Conservation (phyloP, 1,140 invertebrate species). For the Halyomorpha halys region DNA sequence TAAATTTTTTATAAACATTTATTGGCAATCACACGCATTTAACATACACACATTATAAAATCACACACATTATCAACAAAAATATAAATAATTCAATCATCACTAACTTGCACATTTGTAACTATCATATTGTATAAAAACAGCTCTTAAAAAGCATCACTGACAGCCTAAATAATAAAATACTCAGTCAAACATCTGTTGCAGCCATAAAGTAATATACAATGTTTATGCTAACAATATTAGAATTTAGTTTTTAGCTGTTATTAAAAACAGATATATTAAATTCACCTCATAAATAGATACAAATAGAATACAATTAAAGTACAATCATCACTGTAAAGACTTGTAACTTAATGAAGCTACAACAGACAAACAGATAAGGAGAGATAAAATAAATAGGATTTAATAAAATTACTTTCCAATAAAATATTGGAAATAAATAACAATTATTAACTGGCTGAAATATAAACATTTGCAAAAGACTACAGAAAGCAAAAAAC, state of each 20-base stretch:
- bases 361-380: constrained; percentile 3
- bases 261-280: not conserved
- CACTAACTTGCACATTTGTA: no score
- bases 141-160: no score
- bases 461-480: not conserved
- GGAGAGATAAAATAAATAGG: no score
- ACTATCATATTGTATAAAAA: no score
- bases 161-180: constrained; percentile 14
- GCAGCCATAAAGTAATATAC: not conserved
- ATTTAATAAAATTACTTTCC: no score
- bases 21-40: no score
- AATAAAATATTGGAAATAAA: not conserved
- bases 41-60: no score
- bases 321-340: not conserved
- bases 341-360: not conserved
- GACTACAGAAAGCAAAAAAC: not conserved
- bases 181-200: constrained; percentile 16
- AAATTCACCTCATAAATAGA: not conserved
- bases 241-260: not conserved
- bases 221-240: not conserved
- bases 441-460: not conserved
- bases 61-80: no score
- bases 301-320: not conserved
- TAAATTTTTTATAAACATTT: no score
- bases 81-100: no score